Base-by-base conservation (phyloP, 2,888 invertebrate species). In the Calliphora vomitoria region DNA sequence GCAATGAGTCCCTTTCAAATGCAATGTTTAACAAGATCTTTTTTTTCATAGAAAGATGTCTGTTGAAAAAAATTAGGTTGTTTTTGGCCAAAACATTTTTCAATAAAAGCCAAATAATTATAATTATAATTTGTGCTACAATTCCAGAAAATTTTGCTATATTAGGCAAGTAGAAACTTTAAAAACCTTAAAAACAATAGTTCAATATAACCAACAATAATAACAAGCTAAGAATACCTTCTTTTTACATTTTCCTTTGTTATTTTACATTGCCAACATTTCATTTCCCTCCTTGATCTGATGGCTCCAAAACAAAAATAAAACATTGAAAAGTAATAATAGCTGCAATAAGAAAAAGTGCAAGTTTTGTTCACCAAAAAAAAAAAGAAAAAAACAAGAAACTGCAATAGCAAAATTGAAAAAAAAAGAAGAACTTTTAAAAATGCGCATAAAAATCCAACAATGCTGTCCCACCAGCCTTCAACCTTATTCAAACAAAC, bases 281-380 rank as follows among this genome's bases (percentile, higher is more conserved):
- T 80, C 71, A 18, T 50, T 35, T 60, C 41, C 41, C 20, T 60
- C 31, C 55, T 18, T 71, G 8, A 35, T 35, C 44, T 25, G 44
- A 55, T 35, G n/a, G 62, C 13, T 6, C 11, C 11, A 53, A 66
- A 74, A 82, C 11, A 55, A 76, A 84, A 76, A 75, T 55, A 76
- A 80, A 83, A 66, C 82, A 8, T 38, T 11, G 6, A 13, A 50
- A 82, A 69, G n/a, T 60, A 82, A 31, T 81, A 38, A 69, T 18
- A 75, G 79, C 50, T 87, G 87, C 87, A 87, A 87, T 78, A 87
- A 87, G 87, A 84, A 78, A 87, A 87, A 87, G 78, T 87, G 84
- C 84, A 87, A 85, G 84, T 84, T 75, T 35, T 71, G 18, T 60
- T 31, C 11, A 5, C 11, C 38, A 53, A 55, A 72, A 50, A 13